phyloP scores from a whole-genome alignment of 2,888 invertebrate genomes.

The Mamestra brassicae region DNA sequence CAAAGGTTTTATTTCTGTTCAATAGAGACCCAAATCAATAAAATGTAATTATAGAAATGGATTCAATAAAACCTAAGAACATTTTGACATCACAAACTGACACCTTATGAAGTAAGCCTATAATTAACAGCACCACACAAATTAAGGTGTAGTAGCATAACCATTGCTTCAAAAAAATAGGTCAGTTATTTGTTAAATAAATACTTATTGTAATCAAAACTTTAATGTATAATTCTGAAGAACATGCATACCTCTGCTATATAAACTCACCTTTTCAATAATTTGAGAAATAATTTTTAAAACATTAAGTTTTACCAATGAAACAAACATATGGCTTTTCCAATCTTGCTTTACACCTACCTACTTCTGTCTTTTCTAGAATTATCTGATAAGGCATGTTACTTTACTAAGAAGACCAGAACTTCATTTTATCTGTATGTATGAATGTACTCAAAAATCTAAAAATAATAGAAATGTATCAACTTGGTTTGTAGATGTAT shows the following conservation, averaged over 20 bases:
- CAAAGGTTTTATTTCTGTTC: slow-evolving; percentile 1
- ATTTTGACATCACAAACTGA: slow-evolving; percentile 4
- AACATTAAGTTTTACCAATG: background rate
- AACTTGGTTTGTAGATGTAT: slow-evolving; percentile 41
- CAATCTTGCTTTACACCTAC: slow-evolving; percentile 32
- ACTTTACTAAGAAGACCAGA: slow-evolving; percentile 27
- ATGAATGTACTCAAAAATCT: slow-evolving; percentile 24
- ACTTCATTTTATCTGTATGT: slow-evolving; percentile 7
- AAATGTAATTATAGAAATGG: slow-evolving; percentile 5
- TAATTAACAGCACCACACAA: background rate
- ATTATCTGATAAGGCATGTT: slow-evolving; percentile 3
- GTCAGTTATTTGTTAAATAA: slow-evolving; percentile 27
- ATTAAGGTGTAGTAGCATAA: background rate
- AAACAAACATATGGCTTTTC: background rate
- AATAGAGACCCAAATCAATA: slow-evolving; percentile 20
- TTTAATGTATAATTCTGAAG: slow-evolving; percentile 6
- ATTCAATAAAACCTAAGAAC: slow-evolving; percentile 15
- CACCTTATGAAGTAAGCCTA: background rate
- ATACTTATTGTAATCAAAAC: slow-evolving; percentile 8
- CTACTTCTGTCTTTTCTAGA: slow-evolving; percentile 29
- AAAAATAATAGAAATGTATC: slow-evolving; percentile 24
- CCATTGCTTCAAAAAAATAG: slow-evolving; percentile 11
- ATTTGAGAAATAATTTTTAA: background rate
- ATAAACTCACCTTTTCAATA: slow-evolving; percentile 51
- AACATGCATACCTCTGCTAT: slow-evolving; percentile 46